Evolutionary conservation across 2,797 vertebrate species (phyloP).

Genomic region (Mionectes olivaceus): DNA sequence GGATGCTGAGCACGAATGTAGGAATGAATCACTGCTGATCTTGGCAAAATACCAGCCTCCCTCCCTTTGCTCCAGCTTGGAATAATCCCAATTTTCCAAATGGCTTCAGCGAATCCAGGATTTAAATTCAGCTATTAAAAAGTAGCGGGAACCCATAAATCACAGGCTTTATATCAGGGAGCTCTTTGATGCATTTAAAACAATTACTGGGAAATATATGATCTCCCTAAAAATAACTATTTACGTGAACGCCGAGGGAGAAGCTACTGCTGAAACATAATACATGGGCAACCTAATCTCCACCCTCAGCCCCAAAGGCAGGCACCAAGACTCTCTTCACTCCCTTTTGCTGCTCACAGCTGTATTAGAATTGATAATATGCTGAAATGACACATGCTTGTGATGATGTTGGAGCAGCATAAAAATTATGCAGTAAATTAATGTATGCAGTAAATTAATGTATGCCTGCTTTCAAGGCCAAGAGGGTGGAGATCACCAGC

Average conservation of each 20-base stretch:
- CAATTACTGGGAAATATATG: conserved; percentile 65
- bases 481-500: neutral
- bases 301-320: conserved; percentile 14
- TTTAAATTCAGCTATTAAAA: conserved; percentile 69
- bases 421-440: conserved; percentile 30
- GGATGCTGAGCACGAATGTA: conserved; percentile 66
- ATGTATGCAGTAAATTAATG: neutral
- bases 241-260: conserved; percentile 22
- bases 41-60: conserved; percentile 68
- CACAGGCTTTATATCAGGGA: conserved; percentile 50
- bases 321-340: neutral
- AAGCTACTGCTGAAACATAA: conserved; percentile 36
- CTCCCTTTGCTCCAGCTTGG: conserved; percentile 71
- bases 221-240: conserved; percentile 67
- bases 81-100: conserved; percentile 73
- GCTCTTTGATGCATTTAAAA: conserved; percentile 63
- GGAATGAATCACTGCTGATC: conserved; percentile 75
- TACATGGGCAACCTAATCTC: conserved; percentile 6
- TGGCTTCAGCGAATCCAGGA: conserved; percentile 69
- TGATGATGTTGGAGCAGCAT: neutral
- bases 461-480: conserved; percentile 14
- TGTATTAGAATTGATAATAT: conserved; percentile 30
- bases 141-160: conserved; percentile 68
- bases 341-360: conserved; percentile 13
- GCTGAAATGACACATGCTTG: conserved; percentile 6